These are phyloP conservation scores for Globodera rostochiensis DNA, from an alignment of 1,140 invertebrate genomes.

Conservation along the genomic window DNA sequence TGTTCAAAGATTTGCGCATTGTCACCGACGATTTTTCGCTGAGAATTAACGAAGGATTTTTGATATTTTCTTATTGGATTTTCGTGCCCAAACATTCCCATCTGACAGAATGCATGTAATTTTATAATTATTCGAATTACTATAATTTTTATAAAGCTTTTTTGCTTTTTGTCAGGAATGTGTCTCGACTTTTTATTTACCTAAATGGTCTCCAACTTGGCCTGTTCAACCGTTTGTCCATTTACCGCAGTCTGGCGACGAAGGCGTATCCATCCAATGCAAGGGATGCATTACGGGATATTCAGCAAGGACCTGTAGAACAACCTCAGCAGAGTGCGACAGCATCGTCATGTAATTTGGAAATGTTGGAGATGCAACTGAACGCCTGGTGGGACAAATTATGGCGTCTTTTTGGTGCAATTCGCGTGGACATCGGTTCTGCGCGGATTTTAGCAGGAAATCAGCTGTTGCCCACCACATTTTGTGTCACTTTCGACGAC, in stretches of 20 bases:
- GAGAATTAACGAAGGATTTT: conserved; percentile 89
- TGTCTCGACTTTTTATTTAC: conserved; percentile 84
- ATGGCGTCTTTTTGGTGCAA: conserved; percentile 93
- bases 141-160: conserved; percentile 72
- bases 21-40: conserved; percentile 91
- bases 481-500: conserved; percentile 84
- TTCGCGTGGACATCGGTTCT: conserved; percentile 87
- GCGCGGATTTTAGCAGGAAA: conserved; percentile 95
- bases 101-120: conserved; percentile 36
- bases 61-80: conserved; percentile 63
- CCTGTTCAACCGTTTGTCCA: conserved; percentile 86
- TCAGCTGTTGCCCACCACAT: conserved; percentile 84
- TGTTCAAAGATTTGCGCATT: conserved; percentile 94
- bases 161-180: conserved; percentile 81
- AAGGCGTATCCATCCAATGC: conserved; percentile 80
- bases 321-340: conserved; percentile 7
- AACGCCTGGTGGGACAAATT: conserved; percentile 72
- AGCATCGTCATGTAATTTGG: conserved; percentile 13
- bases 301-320: background rate
- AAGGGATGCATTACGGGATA: conserved; percentile 64
- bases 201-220: conserved; percentile 94
- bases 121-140: conserved; percentile 60
- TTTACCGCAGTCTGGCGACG: conserved; percentile 86
- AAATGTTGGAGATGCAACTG: conserved; percentile 44
- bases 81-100: conserved; percentile 40